Conservation (phyloP, 2,888 invertebrate species). For the Nudaria mundana region DNA sequence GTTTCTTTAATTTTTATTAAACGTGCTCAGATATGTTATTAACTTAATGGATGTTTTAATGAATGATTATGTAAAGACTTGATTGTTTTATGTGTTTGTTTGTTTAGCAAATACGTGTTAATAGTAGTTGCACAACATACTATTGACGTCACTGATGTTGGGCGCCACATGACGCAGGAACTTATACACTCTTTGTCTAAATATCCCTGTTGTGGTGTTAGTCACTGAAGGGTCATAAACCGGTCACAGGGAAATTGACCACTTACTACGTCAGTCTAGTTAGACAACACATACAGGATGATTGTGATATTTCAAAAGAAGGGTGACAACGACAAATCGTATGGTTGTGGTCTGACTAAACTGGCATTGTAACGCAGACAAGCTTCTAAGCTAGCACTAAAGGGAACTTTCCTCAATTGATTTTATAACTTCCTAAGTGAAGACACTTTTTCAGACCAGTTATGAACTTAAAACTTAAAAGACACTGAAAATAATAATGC, state of each 20-base stretch:
- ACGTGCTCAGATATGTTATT: constrained; percentile 14
- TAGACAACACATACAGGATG: not conserved
- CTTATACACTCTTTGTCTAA: constrained; percentile 1
- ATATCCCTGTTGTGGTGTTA: constrained; percentile 24
- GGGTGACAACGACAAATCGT: too few species aligned
- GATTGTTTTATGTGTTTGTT: constrained; percentile 19
- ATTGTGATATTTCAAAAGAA: not conserved
- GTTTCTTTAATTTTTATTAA: constrained; percentile 33
- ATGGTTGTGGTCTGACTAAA: too few species aligned
- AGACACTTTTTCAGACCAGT: too few species aligned
- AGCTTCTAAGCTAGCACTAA: too few species aligned
- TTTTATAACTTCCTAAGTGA: too few species aligned
- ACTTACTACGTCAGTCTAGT: not conserved
- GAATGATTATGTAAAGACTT: constrained; percentile 19
- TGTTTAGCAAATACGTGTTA: not conserved
- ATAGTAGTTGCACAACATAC: not conserved
- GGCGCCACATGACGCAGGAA: constrained; percentile 32
- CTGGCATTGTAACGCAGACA: too few species aligned
- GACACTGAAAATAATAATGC: too few species aligned
- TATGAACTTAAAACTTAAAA: too few species aligned
- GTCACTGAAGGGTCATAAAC: constrained; percentile 21
- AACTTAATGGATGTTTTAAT: constrained; percentile 33
- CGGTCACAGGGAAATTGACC: constrained; percentile 28
- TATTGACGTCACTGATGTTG: constrained; percentile 22
- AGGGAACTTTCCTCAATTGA: too few species aligned